Conservation (phyloP, 1,140 invertebrate species). For the Luehdorfia chinensis region DNA sequence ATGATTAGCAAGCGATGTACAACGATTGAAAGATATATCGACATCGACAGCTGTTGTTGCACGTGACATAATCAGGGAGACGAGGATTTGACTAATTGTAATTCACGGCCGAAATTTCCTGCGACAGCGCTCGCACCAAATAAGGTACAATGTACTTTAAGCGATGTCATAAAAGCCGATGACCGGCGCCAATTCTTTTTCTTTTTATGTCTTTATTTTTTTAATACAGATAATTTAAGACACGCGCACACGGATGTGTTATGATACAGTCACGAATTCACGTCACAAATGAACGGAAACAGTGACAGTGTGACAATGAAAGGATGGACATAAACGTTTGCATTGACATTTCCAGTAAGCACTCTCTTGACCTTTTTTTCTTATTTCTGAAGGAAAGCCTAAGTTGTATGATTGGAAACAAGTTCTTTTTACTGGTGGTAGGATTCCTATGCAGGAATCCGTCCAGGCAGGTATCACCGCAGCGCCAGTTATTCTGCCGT, state of each 20-base stretch:
- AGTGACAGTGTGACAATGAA: background rate
- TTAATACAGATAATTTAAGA: background rate
- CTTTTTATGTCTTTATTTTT: background rate
- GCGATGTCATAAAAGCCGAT: slow-evolving; percentile 1
- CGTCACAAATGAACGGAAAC: background rate
- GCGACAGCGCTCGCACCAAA: slow-evolving; percentile 14
- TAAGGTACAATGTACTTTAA: slow-evolving; percentile 2
- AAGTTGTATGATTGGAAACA: no score
- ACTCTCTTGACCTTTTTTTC: no score
- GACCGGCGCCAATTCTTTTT: slow-evolving; percentile 3
- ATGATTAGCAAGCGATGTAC: no score
- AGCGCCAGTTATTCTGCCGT: no score
- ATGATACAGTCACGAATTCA: slow-evolving; percentile 1
- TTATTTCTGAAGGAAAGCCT: no score
- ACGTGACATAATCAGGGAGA: background rate
- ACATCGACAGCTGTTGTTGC: no score
- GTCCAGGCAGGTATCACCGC: no score
- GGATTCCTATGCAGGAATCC: no score
- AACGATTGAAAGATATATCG: no score
- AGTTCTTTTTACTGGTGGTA: no score
- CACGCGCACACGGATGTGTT: slow-evolving; percentile 1
- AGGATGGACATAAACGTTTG: slow-evolving; percentile 3
- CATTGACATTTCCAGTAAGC: no score
- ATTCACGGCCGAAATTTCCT: slow-evolving; percentile 21
- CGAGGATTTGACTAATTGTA: slow-evolving; percentile 19